These are phyloP conservation scores for Poecilia wingei DNA, from an alignment of 2,797 vertebrate genomes.

Conservation along the genomic window DNA sequence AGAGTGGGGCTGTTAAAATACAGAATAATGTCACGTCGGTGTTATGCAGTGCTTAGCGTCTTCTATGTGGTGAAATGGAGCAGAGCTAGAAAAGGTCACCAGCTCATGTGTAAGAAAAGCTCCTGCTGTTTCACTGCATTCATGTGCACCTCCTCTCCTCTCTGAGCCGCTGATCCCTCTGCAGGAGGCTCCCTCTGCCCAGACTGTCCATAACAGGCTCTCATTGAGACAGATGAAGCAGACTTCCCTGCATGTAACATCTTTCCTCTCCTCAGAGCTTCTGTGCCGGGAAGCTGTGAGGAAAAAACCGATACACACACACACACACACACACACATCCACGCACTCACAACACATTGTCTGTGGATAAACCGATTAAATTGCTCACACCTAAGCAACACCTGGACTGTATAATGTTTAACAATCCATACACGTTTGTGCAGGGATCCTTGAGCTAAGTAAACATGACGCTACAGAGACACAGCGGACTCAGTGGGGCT, in stretches of 20 bases:
- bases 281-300: conserved; percentile 7
- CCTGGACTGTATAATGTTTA: conserved; percentile 8
- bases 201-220: conserved; percentile 12
- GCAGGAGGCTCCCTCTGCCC: conserved; percentile 38
- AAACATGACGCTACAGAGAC: conserved; percentile 15
- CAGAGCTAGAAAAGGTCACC: conserved; percentile 43
- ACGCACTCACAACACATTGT: not conserved
- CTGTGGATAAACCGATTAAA: not conserved
- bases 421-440: conserved; percentile 12
- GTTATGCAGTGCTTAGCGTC: conserved; percentile 2
- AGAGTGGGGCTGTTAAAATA: not conserved
- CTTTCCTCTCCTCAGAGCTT: conserved; percentile 26
- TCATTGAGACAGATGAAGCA: conserved; percentile 9
- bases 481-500: not conserved
- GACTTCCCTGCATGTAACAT: conserved; percentile 39
- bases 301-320: conserved; percentile 10
- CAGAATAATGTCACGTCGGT: not conserved
- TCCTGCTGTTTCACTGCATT: conserved; percentile 48
- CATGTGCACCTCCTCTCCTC: conserved; percentile 43
- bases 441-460: conserved; percentile 8
- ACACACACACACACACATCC: conserved; percentile 1
- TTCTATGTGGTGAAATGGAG: conserved; percentile 31
- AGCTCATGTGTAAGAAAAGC: conserved; percentile 31
- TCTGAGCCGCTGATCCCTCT: conserved; percentile 50
- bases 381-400: not conserved